Base-by-base conservation (phyloP, 2,113 vertebrate species). In the Todiramphus chloris region DNA sequence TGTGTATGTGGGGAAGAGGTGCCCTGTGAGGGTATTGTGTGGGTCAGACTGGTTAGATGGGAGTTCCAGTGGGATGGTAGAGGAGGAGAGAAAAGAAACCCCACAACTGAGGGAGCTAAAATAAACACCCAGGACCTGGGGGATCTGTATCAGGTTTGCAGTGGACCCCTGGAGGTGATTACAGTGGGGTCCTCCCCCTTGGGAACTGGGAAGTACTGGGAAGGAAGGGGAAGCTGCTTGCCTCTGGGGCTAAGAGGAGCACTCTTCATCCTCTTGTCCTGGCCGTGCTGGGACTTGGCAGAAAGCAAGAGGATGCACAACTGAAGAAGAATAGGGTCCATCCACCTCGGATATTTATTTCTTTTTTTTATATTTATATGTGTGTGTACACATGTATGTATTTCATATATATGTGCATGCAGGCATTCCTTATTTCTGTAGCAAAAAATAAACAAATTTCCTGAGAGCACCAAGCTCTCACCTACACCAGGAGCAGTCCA, bases 21-120 rank as follows among this genome's bases (percentile, higher is more conserved):
- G 0, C 6, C 58, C 15, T 0, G 0, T 5, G 70, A 83, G 16
- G 43, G 19, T 7, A 15, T 4, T 0, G 10, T 2, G 6, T 3
- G 23, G 25, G 9, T 27, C 5, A 18, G 33, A 14, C 7, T 73
- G 56, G 5, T n/a, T 35, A 44, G 43, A 11, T n/a, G 16, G 12
- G 25, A 44, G 6, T 1, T 28, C 21, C 7, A 3, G 35, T 35
- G 50, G 30, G 19, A 30, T 44, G 12, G 10, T 20, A 25, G 3
- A 2, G 10, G 6, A 12, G 14, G 7, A 7, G 18, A 14, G 13
- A 17, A 39, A 55, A 88, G 70, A 44, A 88, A 35, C 10, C 23
- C 15, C 27, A 25, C 59, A 66, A 7, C 30, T 46, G 28, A 37
- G 23, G 33, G 7, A 44, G 30, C 1, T 55, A 68, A 58, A 82